A percentile compares a stretch with the other conserved stretches of the same genome.
Conservation (phyloP, 2,113 vertebrate genomes). For the Patagioenas fasciata region DNA sequence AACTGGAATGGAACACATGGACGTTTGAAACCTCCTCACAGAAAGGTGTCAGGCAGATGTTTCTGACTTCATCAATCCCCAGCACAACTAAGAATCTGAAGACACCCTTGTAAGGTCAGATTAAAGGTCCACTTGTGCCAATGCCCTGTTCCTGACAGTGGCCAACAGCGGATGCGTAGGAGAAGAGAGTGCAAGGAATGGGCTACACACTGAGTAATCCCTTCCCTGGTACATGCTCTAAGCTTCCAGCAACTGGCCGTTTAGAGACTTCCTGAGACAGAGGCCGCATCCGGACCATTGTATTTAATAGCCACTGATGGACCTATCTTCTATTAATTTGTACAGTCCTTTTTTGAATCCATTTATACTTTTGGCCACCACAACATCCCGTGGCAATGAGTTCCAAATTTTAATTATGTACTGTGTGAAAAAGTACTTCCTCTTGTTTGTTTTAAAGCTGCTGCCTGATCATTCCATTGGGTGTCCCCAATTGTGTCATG, state of each 20-base stretch:
- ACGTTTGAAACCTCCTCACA: not conserved
- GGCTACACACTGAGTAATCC: not conserved
- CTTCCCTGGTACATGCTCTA: not conserved
- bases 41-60: not conserved
- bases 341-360: not conserved
- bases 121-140: not conserved
- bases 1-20: not conserved
- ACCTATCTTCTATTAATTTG: not conserved
- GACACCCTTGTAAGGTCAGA: not conserved
- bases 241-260: not conserved
- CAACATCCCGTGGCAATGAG: not conserved
- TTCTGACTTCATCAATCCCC: not conserved
- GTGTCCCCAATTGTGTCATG: not conserved
- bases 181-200: fast-evolving
- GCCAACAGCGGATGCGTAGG: not conserved
- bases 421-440: slow-evolving; percentile 27
- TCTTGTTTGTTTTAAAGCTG: slow-evolving; percentile 2
- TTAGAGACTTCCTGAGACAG: slow-evolving; percentile 41
- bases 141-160: not conserved
- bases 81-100: not conserved
- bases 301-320: not conserved
- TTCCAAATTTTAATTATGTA: slow-evolving; percentile 10
- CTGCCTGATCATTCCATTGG: not conserved
- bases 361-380: slow-evolving; percentile 28
- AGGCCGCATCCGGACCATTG: not conserved